These are phyloP conservation scores for Acrocera orbiculus DNA, from an alignment of 2,888 invertebrate genomes.

Conservation along the genomic window DNA sequence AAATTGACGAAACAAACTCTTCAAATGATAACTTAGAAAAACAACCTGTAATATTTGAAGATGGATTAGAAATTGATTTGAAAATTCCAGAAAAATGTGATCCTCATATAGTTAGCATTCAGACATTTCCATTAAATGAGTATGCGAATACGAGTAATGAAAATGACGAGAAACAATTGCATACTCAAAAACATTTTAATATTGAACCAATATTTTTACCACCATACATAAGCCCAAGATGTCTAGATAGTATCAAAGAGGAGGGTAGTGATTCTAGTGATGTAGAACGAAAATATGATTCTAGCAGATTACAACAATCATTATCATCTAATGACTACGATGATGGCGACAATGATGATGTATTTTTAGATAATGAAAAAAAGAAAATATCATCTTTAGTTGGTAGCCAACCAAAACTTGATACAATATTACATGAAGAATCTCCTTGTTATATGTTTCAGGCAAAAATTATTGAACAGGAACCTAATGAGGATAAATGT, in stretches of 20 bases:
- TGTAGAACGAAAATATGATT: slow-evolving; percentile 33
- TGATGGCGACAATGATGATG: slow-evolving; percentile 35
- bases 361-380: slow-evolving; percentile 29
- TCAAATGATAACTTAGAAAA: slow-evolving; percentile 31
- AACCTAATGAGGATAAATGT: slow-evolving; percentile 39
- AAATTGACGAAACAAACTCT: slow-evolving; percentile 26
- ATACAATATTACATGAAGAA: slow-evolving; percentile 25
- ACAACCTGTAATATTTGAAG: slow-evolving; percentile 42
- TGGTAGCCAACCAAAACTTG: neutral
- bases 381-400: too few relatives aligned
- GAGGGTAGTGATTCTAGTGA: slow-evolving; percentile 53
- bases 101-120: slow-evolving; percentile 11
- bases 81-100: slow-evolving; percentile 22
- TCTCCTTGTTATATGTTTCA: slow-evolving; percentile 38
- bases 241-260: slow-evolving; percentile 60
- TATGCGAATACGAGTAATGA: slow-evolving; percentile 11
- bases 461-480: slow-evolving; percentile 38
- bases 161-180: slow-evolving; percentile 22
- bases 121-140: slow-evolving; percentile 12
- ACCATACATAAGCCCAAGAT: slow-evolving; percentile 42
- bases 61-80: slow-evolving; percentile 42
- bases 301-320: slow-evolving; percentile 12
- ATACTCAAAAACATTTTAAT: slow-evolving; percentile 36
- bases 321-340: slow-evolving; percentile 8
- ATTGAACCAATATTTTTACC: slow-evolving; percentile 40